Evolutionary conservation across 2,797 vertebrate species (phyloP), one percentile per base, ranked within the genome.

Genomic region (Semaprochilodus insignis): DNA sequence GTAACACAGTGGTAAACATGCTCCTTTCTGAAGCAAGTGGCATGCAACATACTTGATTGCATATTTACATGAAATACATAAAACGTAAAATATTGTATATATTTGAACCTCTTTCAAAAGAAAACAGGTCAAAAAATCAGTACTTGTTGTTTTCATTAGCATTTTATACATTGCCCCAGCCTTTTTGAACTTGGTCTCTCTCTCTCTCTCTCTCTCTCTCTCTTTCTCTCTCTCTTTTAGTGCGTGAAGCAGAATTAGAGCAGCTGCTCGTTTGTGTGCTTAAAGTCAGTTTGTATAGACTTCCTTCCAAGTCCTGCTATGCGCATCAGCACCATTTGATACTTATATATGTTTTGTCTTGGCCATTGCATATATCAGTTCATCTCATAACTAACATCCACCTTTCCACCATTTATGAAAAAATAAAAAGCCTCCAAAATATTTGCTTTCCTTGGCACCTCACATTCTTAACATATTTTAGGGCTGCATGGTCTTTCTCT

Each of bases 361-460:
- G 40, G 21, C 34, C 54, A 25, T 11, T 6, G 27, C 11, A 21
- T 73, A 14, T 60, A 59, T 71, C 55, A 71, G 27, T 79, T 13
- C 40, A 72, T 62, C 16, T 36, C 51, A 31, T 19, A 55, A 17
- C 63, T 36, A 15, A 82, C 23, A 51, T 31, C 54, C 55, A 21
- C 48, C 23, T 34, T 59, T 66, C 51, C 51, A 55, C 17, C 57
- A 78, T 91, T 91, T 88, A 86, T 90, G 89, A 83, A 89, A 77
- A 59, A 15, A 25, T 21, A 87, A 34, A 88, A 83, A 77, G 69
- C 83, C 83, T 52, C 36, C 55, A 80, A 85, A 89, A 66, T 31
- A 78, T 81, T 85, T 83, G 70, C 83, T 86, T 81, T 88, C 67
- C 27, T 84, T 87, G 71, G 84, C 80, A 85, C 66, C 69, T 86